Base-by-base conservation (phyloP, 2,113 vertebrate genomes). In the Catharus fuscescens region DNA sequence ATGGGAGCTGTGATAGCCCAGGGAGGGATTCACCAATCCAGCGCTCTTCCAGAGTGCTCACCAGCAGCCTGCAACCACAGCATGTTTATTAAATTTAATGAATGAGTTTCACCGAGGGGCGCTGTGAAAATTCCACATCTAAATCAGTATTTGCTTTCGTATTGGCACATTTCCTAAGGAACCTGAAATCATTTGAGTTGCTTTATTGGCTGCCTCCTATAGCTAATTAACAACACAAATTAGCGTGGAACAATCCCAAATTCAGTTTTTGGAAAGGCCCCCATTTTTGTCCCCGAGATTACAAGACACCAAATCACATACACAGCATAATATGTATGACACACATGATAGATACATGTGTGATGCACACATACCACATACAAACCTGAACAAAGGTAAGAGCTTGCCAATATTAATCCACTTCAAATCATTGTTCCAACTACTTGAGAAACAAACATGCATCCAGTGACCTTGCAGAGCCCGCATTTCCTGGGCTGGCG, bases 401-500 rank as follows among this genome's bases (percentile, higher is more conserved):
- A 94, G 92, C 85, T 95, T 90, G 94, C 90, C 91, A 93, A 92
- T 95, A 92, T 84, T 92, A 95, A 94, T 85, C 25, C 3, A 2
- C 85, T 95, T 96, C 85, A 93, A 89, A 92, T 87, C 89, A 79
- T 96, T 90, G 79, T 96, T 97, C 94, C 96, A 92, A 64, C 74
- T 42, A 50, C 93, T 96, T 96, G 91, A 94, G 93, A 97, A 96
- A 91, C 81, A 96, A 97, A 92, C 93, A 91, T 4, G 23, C 76
- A 89, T 93, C 94, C 88, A 56, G 73, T 96, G 96, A 95, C 97
- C 96, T 97, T 97, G 96, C 96, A 94, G 90, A 97, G 91, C 82
- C 73, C 60, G 92, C 17, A 6, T 92, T 89, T 96, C 90, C 95
- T 93, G 31, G 14, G 82, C 94, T 97, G 96, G 88, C 2, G 4